Evolutionary conservation across 35 echinoderm and acorn worm species (phyloP).

Genomic region (Apostichopus parvimensis): DNA sequence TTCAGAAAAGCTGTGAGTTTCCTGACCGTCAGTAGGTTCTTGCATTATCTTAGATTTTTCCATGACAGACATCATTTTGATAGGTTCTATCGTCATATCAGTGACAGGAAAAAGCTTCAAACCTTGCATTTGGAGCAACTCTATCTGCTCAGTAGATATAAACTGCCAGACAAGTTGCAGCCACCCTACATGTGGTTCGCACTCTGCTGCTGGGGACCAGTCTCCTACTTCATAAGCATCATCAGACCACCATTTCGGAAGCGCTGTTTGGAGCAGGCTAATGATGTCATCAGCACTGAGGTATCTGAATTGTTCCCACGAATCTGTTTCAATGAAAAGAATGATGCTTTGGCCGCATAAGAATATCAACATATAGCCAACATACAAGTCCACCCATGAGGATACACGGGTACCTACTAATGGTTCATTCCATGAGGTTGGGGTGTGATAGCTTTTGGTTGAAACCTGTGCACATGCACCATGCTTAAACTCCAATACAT

Average conservation of each 20-base stretch:
- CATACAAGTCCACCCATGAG: too few relatives aligned
- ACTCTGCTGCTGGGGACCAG: not conserved
- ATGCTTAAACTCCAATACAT: not conserved
- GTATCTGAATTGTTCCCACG: not conserved
- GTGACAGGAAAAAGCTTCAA: slow-evolving; percentile 26
- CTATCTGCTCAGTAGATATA: slow-evolving; percentile 1
- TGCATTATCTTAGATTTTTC: slow-evolving; percentile 15
- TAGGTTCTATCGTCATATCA: not conserved
- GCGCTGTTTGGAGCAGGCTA: not conserved
- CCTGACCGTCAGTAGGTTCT: not conserved
- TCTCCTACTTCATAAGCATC: not conserved
- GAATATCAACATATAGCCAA: too few relatives aligned
- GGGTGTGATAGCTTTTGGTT: too few relatives aligned
- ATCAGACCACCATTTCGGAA: not conserved
- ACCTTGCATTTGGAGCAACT: slow-evolving; percentile 27
- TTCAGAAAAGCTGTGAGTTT: not conserved
- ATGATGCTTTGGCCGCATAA: too few relatives aligned
- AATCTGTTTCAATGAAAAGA: not conserved
- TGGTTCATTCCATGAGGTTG: too few relatives aligned
- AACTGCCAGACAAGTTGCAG: slow-evolving; percentile 35
- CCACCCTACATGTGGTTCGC: not conserved
- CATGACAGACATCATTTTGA: slow-evolving; percentile 12
- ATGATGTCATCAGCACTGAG: not conserved
- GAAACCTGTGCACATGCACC: not conserved
- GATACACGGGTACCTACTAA: too few relatives aligned